A percentile compares a stretch with the other conserved stretches of the same genome.
Conservation (phyloP, 2,888 invertebrate genomes). For the Ganaspis brasiliensis region DNA sequence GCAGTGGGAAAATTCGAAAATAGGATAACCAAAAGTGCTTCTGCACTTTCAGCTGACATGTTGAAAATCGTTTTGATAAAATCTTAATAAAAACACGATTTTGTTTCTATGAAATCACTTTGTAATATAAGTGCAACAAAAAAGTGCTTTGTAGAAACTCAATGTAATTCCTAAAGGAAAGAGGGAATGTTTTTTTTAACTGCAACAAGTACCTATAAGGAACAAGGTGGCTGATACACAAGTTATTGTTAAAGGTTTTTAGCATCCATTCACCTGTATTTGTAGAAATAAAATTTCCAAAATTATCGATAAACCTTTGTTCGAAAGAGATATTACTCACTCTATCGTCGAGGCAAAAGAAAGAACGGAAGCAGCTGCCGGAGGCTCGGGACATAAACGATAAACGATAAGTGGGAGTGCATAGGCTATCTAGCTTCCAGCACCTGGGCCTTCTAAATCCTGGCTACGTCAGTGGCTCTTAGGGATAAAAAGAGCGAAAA, state of each 20-base stretch:
- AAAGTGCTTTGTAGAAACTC: too few species aligned
- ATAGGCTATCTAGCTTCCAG: neutral
- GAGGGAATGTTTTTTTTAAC: too few species aligned
- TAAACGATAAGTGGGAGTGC: slow-evolving; percentile 36
- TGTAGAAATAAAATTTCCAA: neutral
- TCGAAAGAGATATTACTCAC: slow-evolving; percentile 14
- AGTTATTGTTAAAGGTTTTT: neutral
- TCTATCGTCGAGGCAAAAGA: slow-evolving; percentile 48
- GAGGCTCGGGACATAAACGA: slow-evolving; percentile 29
- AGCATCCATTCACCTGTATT: neutral
- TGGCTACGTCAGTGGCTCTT: slow-evolving; percentile 34
- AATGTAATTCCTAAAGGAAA: too few species aligned
- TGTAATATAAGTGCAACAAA: too few species aligned
- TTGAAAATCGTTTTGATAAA: neutral
- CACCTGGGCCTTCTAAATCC: slow-evolving; percentile 42
- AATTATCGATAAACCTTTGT: neutral
- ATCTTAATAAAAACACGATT: too few species aligned
- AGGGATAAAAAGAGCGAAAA: slow-evolving; percentile 19
- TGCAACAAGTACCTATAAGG: too few species aligned
- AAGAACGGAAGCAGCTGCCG: slow-evolving; percentile 29
- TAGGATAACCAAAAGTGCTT: too few species aligned
- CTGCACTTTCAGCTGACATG: too few species aligned
- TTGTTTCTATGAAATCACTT: too few species aligned
- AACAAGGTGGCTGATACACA: neutral
- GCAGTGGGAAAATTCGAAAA: too few species aligned